phyloP scores from a whole-genome alignment of 2,797 vertebrate genomes.

The Malacoraja senta region DNA sequence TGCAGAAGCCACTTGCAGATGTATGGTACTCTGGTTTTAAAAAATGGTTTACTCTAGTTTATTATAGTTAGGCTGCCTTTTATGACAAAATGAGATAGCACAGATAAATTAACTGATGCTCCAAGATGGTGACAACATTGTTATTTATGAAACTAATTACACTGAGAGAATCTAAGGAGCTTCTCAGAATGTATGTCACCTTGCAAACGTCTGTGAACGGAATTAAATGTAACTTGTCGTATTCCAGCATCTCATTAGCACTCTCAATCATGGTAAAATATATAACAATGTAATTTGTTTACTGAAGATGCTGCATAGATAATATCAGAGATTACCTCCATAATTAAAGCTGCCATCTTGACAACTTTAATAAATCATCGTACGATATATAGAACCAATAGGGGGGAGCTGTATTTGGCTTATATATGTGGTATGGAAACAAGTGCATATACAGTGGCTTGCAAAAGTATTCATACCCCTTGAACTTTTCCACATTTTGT shows the following conservation, averaged over 20 bases:
- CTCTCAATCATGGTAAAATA: background rate
- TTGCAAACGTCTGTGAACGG: background rate
- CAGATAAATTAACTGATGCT: background rate
- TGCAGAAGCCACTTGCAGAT: background rate
- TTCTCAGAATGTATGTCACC: constrained; percentile 1
- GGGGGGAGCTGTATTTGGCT: too few relatives aligned
- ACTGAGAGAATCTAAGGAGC: background rate
- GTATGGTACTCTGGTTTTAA: background rate
- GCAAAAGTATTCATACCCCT: too few relatives aligned
- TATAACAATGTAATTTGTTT: constrained; percentile 13
- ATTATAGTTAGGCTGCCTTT: background rate
- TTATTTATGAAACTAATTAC: constrained; percentile 30
- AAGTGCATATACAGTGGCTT: too few relatives aligned
- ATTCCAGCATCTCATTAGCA: background rate
- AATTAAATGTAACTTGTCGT: background rate
- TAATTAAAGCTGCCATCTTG: background rate
- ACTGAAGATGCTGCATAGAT: background rate
- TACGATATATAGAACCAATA: background rate
- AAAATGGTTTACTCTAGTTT: background rate
- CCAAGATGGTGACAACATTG: background rate
- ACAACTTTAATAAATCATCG: constrained; percentile 16
- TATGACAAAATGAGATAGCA: background rate
- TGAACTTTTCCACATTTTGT: too few relatives aligned
- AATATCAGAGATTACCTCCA: background rate
- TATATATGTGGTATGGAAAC: background rate